Base-by-base conservation (phyloP, 1,140 invertebrate genomes). In the Drosophila varians region DNA sequence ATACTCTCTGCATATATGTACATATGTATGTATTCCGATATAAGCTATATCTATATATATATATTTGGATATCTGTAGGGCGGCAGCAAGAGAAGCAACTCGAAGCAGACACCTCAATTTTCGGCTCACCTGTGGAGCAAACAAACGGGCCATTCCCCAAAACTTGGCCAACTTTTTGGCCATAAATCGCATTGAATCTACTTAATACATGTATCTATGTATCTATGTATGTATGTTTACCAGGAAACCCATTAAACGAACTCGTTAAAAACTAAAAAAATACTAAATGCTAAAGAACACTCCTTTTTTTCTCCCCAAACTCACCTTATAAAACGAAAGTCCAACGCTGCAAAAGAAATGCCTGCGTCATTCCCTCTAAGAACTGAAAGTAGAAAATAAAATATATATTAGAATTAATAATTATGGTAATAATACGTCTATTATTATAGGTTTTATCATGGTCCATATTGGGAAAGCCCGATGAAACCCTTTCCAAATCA, bases 281-380 rank as follows among this genome's bases (percentile, higher is more conserved):
- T 3, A 31, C 9, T 38, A 14, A 38, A 12, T 5, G 19, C 54
- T 43, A 14, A 11, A 9, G n/a, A 4, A 1, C 12, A 18, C 11
- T 12, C 1, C 6, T 12, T 12, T 21, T 23, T 34, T 40, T 1
- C 14, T 4, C 14, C n/a, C n/a, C n/a, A n/a, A n/a, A 69, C 90
- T 90, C 52, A 91, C 90, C 84, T 91, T 91, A 90, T 91, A 87
- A 91, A 90, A 90, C 76, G 80, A 89, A 90, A 90, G 76, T 91
- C 84, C 90, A 91, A 91, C 90, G 90, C 90, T 91, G 90, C 90
- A 91, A 91, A 91, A 87, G 80, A 91, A 91, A 91, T 91, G 90
- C 90, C 78, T 88, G 90, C 90, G 90, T 91, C 90, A 91, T 91
- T 90, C 89, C 90, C 84, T 88, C 83, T 72, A 83, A 77, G 68